Evolutionary conservation across 1,140 invertebrate genomes (phyloP).

Genomic region (Drosophila sp.): DNA sequence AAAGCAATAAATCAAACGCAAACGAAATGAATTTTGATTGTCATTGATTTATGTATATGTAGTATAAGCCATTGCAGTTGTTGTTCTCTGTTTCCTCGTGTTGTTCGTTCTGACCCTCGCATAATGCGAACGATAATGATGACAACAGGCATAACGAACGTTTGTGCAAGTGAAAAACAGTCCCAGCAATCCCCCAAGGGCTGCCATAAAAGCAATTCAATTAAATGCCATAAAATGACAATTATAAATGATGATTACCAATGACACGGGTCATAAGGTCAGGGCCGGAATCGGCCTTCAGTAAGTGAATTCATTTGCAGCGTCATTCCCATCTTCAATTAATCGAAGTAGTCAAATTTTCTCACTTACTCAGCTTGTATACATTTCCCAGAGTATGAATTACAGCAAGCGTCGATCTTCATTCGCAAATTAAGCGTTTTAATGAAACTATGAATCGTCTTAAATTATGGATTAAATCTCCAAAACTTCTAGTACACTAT

Average conservation of each 20-base stretch:
- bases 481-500: too few species aligned
- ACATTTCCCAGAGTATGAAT: too few species aligned
- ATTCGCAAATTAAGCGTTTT: too few species aligned
- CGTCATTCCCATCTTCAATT: background rate
- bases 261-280: background rate
- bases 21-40: conserved; percentile 80
- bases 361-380: too few species aligned
- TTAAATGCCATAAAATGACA: conserved; percentile 56
- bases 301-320: background rate
- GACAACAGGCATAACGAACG: conserved; percentile 39
- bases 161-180: conserved; percentile 8
- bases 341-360: too few species aligned
- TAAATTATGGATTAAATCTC: too few species aligned
- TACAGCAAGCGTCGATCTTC: too few species aligned
- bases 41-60: conserved; percentile 79
- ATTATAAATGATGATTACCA: conserved; percentile 45
- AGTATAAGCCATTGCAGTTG: conserved; percentile 46
- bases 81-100: background rate
- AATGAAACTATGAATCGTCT: too few species aligned
- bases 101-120: conserved; percentile 39
- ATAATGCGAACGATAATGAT: conserved; percentile 66
- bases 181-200: background rate
- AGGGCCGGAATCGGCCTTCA: background rate
- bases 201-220: conserved; percentile 43
- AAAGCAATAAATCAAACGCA: conserved; percentile 75